These are phyloP conservation scores for Sipha maydis DNA, from an alignment of 2,888 invertebrate genomes.

Conservation along the genomic window DNA sequence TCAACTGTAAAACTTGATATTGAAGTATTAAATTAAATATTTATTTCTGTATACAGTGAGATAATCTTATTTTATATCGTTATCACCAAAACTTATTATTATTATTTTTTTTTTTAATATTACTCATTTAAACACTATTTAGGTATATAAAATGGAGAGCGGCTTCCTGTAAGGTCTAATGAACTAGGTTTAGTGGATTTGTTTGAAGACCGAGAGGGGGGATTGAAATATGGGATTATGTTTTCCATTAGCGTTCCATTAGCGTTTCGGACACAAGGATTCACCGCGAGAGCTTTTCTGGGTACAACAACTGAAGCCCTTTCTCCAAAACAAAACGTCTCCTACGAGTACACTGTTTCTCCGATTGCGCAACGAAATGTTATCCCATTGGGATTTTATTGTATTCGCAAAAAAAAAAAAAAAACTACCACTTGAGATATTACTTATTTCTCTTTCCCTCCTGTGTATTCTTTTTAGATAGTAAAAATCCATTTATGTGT, in stretches of 20 bases:
- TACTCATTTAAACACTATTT: conserved; percentile 36
- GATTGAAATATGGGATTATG: conserved; percentile 61
- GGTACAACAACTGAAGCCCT: conserved; percentile 42
- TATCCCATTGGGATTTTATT: conserved; percentile 58
- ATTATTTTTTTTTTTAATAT: conserved; percentile 3
- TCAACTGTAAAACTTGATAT: neutral
- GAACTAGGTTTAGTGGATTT: conserved; percentile 61
- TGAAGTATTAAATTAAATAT: too few relatives aligned
- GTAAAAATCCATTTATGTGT: conserved; percentile 38
- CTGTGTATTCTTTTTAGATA: conserved; percentile 40
- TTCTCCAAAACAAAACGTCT: conserved; percentile 61
- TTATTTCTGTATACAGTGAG: too few relatives aligned
- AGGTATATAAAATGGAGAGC: conserved; percentile 31
- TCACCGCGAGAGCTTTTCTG: conserved; percentile 58
- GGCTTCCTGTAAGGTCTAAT: conserved; percentile 43
- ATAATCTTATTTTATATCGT: neutral
- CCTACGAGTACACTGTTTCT: conserved; percentile 54
- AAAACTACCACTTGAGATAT: conserved; percentile 58
- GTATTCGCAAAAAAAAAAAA: conserved; percentile 39
- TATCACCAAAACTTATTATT: neutral
- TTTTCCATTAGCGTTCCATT: conserved; percentile 62
- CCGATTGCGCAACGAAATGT: conserved; percentile 51
- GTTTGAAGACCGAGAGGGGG: conserved; percentile 34
- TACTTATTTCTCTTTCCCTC: conserved; percentile 31
- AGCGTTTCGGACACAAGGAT: conserved; percentile 61